Base-by-base conservation (phyloP, 2,888 invertebrate species). In the Melinopterus prodromus region DNA sequence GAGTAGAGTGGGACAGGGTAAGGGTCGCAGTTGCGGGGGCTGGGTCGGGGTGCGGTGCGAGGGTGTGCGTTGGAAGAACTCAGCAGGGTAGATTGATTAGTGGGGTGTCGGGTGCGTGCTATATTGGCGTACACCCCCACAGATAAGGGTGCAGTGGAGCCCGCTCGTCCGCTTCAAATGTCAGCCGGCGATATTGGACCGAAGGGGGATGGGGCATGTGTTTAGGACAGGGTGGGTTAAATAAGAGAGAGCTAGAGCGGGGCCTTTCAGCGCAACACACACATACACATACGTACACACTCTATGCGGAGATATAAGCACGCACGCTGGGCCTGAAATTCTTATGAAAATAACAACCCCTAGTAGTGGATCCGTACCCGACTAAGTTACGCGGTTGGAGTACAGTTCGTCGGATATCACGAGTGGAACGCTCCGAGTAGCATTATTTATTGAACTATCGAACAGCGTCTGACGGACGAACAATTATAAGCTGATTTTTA, bases 31-130 rank as follows among this genome's bases (percentile, higher is more conserved):
- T 69, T 77, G 77, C 70, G 36, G 26, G 69, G 35, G 76, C 35
- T 72, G 79, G 82, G 78, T 77, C 79, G 78, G 79, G 81, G 72
- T 79, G 82, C 72, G 74, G 76, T 77, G 79, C 79, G 78, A 82
- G 78, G 84, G 82, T 78, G 79, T 83, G 82, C 82, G 84, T 82
- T 80, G 82, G 84, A 83, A 83, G 83, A 82, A 83, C 84, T 82
- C 82, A 82, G 84, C 84, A 86, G 86, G 84, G 86, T 87, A 87
- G 88, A 88, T 88, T 88, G 88, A 88, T 88, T 87, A 88, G 88
- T 88, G 87, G 87, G 87, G 87, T 87, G 86, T 86, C 84, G 87
- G 87, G 87, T 86, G 87, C 85, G 86, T 85, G 84, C 84, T 84
- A 86, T 86, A 86, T 86, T 86, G 86, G 86, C 85, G 83, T 83